A percentile compares a stretch with the other conserved stretches of the same genome.
Evolutionary conservation across 2,113 vertebrate genomes (phyloP).

Genomic region (Xiphophorus maculatus): DNA sequence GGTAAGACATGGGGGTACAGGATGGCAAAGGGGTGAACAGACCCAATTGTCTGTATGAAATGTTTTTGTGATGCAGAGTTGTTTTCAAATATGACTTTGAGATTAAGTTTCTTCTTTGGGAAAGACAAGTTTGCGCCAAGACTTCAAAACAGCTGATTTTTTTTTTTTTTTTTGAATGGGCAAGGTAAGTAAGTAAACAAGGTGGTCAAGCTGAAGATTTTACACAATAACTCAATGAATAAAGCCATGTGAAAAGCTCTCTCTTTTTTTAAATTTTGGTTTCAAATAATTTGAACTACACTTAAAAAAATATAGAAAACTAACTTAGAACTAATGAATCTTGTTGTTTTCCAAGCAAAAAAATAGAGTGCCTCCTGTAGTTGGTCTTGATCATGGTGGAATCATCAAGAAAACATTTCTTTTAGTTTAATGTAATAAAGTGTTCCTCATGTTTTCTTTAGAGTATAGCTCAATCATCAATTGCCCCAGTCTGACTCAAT

Average conservation of each 20-base stretch:
- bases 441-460: constrained; percentile 19
- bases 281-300: constrained; percentile 11
- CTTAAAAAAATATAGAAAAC: constrained; percentile 5
- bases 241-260: constrained; percentile 27
- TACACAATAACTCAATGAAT: constrained; percentile 47
- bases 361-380: constrained; percentile 56
- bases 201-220: constrained; percentile 22
- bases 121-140: constrained; percentile 13
- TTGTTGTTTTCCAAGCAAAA: constrained; percentile 44
- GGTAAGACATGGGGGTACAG: not conserved
- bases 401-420: constrained; percentile 38
- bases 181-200: constrained; percentile 3
- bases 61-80: constrained; percentile 16
- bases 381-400: constrained; percentile 34
- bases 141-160: constrained; percentile 20
- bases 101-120: constrained; percentile 26
- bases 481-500: constrained; percentile 30
- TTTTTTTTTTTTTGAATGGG: constrained; percentile 9
- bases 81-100: constrained; percentile 29
- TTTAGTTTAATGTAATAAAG: constrained; percentile 31
- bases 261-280: constrained; percentile 7
- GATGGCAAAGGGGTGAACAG: not conserved
- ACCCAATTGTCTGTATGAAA: constrained; percentile 15
- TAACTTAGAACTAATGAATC: constrained; percentile 25
- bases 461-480: constrained; percentile 14